A percentile compares a stretch with the other conserved stretches of the same genome.
Evolutionary conservation across 2,888 invertebrate species (phyloP).

Genomic region (Melinaea marsaeus): DNA sequence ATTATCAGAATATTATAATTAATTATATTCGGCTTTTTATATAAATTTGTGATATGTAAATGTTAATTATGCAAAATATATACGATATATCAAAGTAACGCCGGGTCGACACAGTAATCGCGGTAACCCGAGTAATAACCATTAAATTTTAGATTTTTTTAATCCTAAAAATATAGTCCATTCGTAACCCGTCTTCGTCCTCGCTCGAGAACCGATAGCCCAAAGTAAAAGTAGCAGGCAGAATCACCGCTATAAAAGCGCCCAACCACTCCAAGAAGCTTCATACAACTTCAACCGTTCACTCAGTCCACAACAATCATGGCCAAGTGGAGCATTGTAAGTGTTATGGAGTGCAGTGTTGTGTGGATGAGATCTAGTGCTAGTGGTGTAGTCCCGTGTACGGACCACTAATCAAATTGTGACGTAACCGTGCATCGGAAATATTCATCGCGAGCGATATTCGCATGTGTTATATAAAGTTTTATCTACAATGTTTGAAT

Average conservation of each 20-base stretch:
- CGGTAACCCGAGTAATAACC: conserved; percentile 15
- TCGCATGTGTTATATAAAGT: conserved; percentile 5
- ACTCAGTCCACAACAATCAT: conserved; percentile 52
- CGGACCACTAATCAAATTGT: background rate
- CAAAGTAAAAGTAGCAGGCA: conserved; percentile 71
- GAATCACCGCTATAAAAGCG: conserved; percentile 66
- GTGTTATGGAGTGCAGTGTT: conserved; percentile 69
- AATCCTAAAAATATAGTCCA: conserved; percentile 48
- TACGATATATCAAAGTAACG: too few relatives aligned
- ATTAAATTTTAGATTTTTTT: conserved; percentile 12
- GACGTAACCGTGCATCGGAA: conserved; percentile 3
- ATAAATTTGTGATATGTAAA: too few relatives aligned
- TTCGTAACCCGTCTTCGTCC: conserved; percentile 62
- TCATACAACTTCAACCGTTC: conserved; percentile 60
- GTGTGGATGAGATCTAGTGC: conserved; percentile 22
- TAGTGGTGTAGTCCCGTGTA: conserved; percentile 13
- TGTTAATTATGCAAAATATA: too few relatives aligned
- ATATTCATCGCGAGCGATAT: background rate
- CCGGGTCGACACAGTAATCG: background rate
- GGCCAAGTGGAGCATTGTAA: conserved; percentile 74
- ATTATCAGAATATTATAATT: too few relatives aligned
- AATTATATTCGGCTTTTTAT: too few relatives aligned
- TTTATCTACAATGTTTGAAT: background rate
- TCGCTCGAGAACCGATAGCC: conserved; percentile 50
- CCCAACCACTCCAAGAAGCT: conserved; percentile 43